These are phyloP conservation scores for Grus americana DNA, from an alignment of 2,113 vertebrate species.

Conservation along the genomic window DNA sequence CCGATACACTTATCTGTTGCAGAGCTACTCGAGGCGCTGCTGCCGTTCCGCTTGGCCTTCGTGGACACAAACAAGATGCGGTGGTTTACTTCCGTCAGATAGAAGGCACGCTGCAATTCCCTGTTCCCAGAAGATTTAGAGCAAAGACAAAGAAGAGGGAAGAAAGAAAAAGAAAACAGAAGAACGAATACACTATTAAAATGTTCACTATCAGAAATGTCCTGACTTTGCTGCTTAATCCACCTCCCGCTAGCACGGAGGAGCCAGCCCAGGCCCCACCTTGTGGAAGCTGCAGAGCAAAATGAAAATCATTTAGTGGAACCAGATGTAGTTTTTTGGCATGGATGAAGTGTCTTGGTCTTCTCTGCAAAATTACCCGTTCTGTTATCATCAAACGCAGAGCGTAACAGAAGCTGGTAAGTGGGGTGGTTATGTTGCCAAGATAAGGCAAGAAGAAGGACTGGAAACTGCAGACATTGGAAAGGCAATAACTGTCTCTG, in stretches of 20 bases:
- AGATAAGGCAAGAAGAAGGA: not conserved
- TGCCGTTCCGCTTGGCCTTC: not conserved
- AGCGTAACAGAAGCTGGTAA: fast-evolving
- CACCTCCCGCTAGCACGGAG: not conserved
- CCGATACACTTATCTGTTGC: not conserved
- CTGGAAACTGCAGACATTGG: not conserved
- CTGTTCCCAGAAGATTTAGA: not conserved
- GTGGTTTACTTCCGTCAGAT: not conserved
- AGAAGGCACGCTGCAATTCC: not conserved
- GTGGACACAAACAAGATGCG: not conserved
- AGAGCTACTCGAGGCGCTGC: not conserved
- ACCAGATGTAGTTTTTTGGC: not conserved
- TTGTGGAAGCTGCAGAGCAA: not conserved
- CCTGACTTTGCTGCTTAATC: not conserved
- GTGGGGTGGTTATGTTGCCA: fast-evolving
- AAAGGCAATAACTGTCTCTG: not conserved
- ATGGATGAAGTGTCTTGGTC: not conserved
- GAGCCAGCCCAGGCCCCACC: not conserved
- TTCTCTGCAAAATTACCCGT: not conserved
- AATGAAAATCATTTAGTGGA: not conserved
- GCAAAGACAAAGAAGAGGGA: not conserved
- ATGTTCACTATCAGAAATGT: not conserved
- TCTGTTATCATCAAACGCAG: not conserved
- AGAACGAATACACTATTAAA: fast-evolving
- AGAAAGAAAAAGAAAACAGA: not conserved